A percentile compares a stretch with the other conserved stretches of the same genome.
phyloP scores from a whole-genome alignment of 2,113 vertebrate genomes.

The Rana temporaria region DNA sequence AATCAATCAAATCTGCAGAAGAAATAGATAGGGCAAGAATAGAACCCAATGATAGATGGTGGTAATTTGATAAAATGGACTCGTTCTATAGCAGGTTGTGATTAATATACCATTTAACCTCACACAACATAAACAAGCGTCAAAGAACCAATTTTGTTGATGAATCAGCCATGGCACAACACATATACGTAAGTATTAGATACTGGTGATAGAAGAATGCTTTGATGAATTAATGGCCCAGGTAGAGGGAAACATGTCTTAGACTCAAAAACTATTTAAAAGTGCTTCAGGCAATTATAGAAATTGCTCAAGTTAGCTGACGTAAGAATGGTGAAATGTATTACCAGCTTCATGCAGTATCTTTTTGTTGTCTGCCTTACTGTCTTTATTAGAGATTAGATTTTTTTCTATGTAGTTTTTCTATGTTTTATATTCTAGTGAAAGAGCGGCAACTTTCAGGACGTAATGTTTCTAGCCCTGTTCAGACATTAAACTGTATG shows the following conservation, averaged over 20 bases:
- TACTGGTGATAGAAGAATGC: neutral
- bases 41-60: neutral
- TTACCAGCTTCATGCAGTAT: neutral
- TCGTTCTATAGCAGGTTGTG: neutral
- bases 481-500: no score
- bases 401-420: neutral
- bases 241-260: neutral
- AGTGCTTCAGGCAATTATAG: neutral
- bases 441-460: neutral
- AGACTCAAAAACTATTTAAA: neutral
- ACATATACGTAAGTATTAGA: neutral
- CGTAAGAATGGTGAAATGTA: conserved; percentile 6
- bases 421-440: neutral
- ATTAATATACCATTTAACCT: conserved; percentile 2
- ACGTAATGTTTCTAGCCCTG: no score
- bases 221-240: neutral
- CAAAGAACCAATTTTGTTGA: neutral
- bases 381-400: neutral
- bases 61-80: neutral
- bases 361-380: neutral
- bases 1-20: conserved; percentile 1
- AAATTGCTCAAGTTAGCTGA: conserved; percentile 5
- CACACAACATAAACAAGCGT: neutral
- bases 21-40: neutral
- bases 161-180: neutral